Percentiles rank a stretch among this genome's conserved stretches.
Conservation (phyloP, 2,113 vertebrate genomes). For the Corythornis vintsioides region DNA sequence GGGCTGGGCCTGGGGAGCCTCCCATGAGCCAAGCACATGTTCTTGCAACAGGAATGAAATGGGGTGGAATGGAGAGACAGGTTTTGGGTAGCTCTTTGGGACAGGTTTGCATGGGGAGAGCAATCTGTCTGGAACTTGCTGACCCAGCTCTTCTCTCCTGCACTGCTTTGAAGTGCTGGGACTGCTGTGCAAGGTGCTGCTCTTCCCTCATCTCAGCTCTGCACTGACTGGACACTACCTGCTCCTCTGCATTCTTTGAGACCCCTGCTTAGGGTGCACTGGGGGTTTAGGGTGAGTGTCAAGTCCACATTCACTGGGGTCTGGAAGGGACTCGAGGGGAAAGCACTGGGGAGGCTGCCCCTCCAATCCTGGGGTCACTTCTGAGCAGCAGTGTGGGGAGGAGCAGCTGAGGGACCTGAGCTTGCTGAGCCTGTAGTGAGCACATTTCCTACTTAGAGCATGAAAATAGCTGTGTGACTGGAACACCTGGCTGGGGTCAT, state of each 20-base stretch:
- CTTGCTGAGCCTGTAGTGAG: background rate
- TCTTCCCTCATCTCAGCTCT: background rate
- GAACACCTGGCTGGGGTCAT: background rate
- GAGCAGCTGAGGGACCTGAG: background rate
- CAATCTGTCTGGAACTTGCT: conserved; percentile 26
- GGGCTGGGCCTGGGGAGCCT: background rate
- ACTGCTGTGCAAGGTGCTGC: background rate
- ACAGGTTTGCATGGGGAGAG: conserved; percentile 51
- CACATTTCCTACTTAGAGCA: conserved; percentile 5
- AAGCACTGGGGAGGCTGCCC: background rate
- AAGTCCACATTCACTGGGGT: accelerated
- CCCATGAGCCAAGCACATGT: background rate
- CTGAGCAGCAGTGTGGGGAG: background rate
- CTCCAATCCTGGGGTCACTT: background rate
- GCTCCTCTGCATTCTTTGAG: background rate
- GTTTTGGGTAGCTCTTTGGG: conserved; percentile 1
- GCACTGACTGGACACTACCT: background rate
- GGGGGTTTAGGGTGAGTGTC: background rate
- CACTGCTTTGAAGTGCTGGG: background rate
- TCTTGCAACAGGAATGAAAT: conserved; percentile 14
- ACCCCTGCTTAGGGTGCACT: background rate
- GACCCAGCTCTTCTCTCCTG: background rate
- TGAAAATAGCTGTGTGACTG: background rate
- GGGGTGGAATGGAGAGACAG: conserved; percentile 36
- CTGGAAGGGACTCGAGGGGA: background rate